These are phyloP conservation scores for Elephantulus edwardii DNA, from an alignment of 2,113 vertebrate genomes.

Conservation along the genomic window DNA sequence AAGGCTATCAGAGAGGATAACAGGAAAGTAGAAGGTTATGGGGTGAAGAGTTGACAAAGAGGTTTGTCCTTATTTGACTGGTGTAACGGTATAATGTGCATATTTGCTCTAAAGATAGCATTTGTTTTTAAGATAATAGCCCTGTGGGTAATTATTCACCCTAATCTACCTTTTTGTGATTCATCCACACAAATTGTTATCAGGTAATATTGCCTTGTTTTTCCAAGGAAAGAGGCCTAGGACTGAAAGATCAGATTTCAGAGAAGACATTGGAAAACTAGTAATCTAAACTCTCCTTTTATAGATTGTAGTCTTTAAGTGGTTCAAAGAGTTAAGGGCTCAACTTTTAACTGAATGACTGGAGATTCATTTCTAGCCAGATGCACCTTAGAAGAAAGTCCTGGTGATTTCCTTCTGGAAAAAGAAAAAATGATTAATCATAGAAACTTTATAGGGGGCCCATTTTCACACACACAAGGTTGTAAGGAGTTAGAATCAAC, in stretches of 20 bases:
- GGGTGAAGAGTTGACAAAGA: neutral
- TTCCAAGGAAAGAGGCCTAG: neutral
- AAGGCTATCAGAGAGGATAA: neutral
- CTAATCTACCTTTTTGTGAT: neutral
- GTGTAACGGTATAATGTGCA: accelerated
- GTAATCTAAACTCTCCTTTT: neutral
- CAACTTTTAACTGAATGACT: neutral
- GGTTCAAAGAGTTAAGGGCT: neutral
- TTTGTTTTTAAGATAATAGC: too few relatives aligned
- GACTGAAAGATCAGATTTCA: neutral
- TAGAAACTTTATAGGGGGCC: neutral
- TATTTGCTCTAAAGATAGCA: neutral
- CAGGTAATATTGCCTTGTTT: neutral
- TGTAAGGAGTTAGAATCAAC: neutral
- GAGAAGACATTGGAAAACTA: neutral
- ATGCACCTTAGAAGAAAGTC: neutral
- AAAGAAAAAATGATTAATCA: too few relatives aligned
- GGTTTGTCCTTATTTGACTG: neutral
- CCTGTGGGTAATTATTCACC: neutral
- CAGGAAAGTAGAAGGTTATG: neutral
- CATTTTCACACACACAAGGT: neutral
- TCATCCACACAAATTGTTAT: neutral
- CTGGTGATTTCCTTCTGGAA: neutral
- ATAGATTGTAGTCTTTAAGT: neutral
- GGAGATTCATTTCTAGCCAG: neutral